A percentile compares a stretch with the other conserved stretches of the same genome.
These are phyloP conservation scores for Tichodroma muraria DNA, from an alignment of 2,113 vertebrate genomes.

Conservation along the genomic window DNA sequence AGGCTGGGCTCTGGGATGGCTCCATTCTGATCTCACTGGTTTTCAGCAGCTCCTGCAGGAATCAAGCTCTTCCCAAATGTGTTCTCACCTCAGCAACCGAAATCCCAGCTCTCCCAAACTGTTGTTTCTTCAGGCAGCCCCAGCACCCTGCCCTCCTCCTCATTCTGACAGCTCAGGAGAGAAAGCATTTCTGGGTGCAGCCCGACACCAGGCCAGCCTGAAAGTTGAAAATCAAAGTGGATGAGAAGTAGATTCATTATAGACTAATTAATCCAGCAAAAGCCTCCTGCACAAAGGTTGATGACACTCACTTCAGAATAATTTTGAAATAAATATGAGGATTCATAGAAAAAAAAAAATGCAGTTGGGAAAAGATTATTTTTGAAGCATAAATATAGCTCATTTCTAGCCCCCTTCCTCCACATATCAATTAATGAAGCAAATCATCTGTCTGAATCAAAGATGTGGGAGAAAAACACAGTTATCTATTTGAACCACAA, in stretches of 20 bases:
- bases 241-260: background rate
- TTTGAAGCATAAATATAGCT: constrained; percentile 38
- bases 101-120: background rate
- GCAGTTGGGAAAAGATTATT: background rate
- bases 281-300: constrained; percentile 30
- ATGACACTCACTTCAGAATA: constrained; percentile 21
- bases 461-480: constrained; percentile 59
- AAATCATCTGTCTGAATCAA: constrained; percentile 61
- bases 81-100: background rate
- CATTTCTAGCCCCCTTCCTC: constrained; percentile 39
- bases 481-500: constrained; percentile 60
- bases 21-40: rapidly evolving
- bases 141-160: background rate
- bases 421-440: constrained; percentile 55
- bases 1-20: background rate
- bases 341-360: background rate
- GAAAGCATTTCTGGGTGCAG: background rate
- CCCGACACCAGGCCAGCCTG: background rate
- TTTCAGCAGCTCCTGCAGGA: background rate
- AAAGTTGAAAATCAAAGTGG: background rate
- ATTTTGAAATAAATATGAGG: constrained; percentile 42
- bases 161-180: background rate
- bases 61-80: background rate
- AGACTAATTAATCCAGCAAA: constrained; percentile 33
- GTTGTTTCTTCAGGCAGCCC: background rate